Base-by-base conservation (phyloP, 2,113 vertebrate species). In the Anguilla rostrata region DNA sequence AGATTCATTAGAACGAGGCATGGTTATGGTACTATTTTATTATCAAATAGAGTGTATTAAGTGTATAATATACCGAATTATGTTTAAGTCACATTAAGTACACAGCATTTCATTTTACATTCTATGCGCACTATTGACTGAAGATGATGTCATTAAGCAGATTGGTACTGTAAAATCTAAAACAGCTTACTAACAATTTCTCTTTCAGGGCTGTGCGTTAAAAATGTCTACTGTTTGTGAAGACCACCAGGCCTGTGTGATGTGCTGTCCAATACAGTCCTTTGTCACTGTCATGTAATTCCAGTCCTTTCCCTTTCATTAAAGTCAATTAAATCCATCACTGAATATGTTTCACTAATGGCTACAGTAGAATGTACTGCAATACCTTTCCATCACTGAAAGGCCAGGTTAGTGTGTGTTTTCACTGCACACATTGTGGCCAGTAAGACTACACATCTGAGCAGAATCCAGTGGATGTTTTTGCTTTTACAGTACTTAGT, bases 11-110 rank as follows among this genome's bases (percentile, higher is more conserved):
- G 71, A 80, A 60, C 53, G 40, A 83, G 66, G 80, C 88, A 88
- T 85, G 86, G 88, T 87, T 91, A 85, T 86, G 89, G 87, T 88
- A 87, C 87, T 90, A 87, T 88, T 92, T 92, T 92, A 92, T 92
- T 92, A 92, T 91, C 91, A 90, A 92, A 92, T 90, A 92, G 90
- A 91, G 90, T 92, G 91, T 89, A 90, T 89, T 87, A 83, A 87
- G 88, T 87, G 85, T 91, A 34, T 34, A 88, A 90, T 85, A 89
- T 86, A 88, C 87, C 85, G 87, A 86, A 87, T 86, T 78, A 86
- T 78, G 86, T 82, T 82, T 84, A 91, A 85, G 86, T 88, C 87
- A 90, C 90, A 88, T 85, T 90, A 83, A 92, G 82, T 90, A 92
- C 86, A 92, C 88, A 88, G 89, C 87, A 88, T 87, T 84, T 89